phyloP scores from a whole-genome alignment of 2,113 vertebrate genomes.

The Crotalus tigris region DNA sequence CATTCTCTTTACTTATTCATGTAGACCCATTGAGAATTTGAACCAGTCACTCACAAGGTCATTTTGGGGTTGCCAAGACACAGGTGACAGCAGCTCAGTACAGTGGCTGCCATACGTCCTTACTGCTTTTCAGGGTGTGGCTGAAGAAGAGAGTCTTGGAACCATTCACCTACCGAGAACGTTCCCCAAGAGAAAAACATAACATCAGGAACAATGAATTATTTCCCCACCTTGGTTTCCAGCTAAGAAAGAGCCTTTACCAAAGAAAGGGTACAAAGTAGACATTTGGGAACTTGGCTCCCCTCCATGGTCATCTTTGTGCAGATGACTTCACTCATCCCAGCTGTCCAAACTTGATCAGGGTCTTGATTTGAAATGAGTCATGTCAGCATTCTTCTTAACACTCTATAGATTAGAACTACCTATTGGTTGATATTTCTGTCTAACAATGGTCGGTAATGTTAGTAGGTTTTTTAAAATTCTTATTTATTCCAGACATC shows the following conservation, averaged over 20 bases:
- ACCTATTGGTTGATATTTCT: background rate
- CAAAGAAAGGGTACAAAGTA: background rate
- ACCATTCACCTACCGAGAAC: background rate
- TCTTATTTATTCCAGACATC: background rate
- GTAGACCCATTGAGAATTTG: constrained; percentile 29
- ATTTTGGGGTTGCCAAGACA: constrained; percentile 24
- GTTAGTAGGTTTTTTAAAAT: background rate
- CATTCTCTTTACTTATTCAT: constrained; percentile 12
- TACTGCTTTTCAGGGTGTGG: constrained; percentile 22
- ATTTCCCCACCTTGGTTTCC: background rate
- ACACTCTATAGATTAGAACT: background rate
- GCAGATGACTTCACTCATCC: background rate
- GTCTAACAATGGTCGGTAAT: background rate
- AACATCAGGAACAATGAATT: background rate
- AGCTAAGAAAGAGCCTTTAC: background rate
- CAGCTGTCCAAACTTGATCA: background rate
- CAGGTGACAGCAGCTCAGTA: constrained; percentile 32
- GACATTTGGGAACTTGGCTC: background rate
- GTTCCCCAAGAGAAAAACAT: background rate
- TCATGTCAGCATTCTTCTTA: background rate
- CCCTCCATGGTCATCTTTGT: background rate
- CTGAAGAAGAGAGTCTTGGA: too few species aligned
- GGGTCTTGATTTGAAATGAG: background rate
- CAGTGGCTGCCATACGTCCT: constrained; percentile 42
- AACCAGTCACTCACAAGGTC: constrained; percentile 31